A percentile compares a stretch with the other conserved stretches of the same genome.
These are phyloP conservation scores for Meandrina meandrites DNA, from an alignment of 92 coral and sea anemone species.

Conservation along the genomic window DNA sequence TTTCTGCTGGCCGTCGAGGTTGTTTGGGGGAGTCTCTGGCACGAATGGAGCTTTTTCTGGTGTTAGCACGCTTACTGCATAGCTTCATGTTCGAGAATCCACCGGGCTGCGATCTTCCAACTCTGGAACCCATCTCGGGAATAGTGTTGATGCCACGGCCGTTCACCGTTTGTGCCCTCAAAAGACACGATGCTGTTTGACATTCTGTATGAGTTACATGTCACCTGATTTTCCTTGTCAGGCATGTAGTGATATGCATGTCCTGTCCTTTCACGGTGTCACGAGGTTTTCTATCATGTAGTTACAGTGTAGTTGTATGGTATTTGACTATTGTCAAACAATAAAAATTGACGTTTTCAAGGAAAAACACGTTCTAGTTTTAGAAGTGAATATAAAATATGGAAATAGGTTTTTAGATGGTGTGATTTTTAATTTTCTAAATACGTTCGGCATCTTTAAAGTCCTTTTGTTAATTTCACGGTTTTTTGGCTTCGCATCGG, in stretches of 20 bases:
- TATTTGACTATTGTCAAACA: no score
- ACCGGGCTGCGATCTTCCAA: constrained; percentile 54
- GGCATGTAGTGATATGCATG: neutral
- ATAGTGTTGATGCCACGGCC: constrained; percentile 47
- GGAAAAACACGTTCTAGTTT: no score
- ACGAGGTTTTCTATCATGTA: no score
- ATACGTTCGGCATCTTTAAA: no score
- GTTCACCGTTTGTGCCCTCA: constrained; percentile 45
- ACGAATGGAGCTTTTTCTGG: constrained; percentile 72
- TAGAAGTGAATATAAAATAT: no score
- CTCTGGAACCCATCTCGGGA: constrained; percentile 37
- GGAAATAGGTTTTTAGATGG: no score
- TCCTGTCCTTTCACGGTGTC: no score
- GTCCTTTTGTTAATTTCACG: no score
- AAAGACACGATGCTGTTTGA: neutral
- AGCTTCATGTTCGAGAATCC: constrained; percentile 67
- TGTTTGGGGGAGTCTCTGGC: constrained; percentile 79
- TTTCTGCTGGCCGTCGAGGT: constrained; percentile 77
- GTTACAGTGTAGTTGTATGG: no score
- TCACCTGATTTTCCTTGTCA: neutral
- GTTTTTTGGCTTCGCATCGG: no score
- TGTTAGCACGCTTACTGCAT: constrained; percentile 10
- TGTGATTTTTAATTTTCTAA: no score
- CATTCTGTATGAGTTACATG: neutral
- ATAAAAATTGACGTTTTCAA: no score